These are phyloP conservation scores for Brotula barbata DNA, from an alignment of 2,797 vertebrate species.

Conservation along the genomic window DNA sequence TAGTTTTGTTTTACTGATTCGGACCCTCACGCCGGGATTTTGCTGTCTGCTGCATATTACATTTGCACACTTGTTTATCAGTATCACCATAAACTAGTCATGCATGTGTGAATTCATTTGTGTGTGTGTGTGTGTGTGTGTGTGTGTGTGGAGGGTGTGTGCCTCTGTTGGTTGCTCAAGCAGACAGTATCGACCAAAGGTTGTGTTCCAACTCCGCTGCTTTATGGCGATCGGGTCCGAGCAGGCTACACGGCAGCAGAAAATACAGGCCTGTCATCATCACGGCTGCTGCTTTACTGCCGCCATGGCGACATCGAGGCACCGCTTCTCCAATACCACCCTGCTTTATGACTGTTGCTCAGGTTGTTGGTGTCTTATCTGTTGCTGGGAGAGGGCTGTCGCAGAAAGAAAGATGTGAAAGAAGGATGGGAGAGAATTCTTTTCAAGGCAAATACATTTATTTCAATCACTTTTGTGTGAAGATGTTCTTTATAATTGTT, in stretches of 20 bases:
- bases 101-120: conserved; percentile 16
- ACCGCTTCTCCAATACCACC: conserved; percentile 34
- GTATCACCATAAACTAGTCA: neutral
- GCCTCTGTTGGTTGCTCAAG: conserved; percentile 52
- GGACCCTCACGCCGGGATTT: neutral
- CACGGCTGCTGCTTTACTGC: conserved; percentile 60
- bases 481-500: too few relatives aligned
- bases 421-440: neutral
- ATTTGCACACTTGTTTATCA: neutral
- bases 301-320: conserved; percentile 64
- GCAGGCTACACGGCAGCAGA: conserved; percentile 15
- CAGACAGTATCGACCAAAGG: conserved; percentile 74
- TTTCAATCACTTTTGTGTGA: too few relatives aligned
- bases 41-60: conserved; percentile 2
- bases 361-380: conserved; percentile 58
- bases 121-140: conserved; percentile 26
- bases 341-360: conserved; percentile 64
- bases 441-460: too few relatives aligned
- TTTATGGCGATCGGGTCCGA: conserved; percentile 74
- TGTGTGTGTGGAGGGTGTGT: conserved; percentile 51
- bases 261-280: conserved; percentile 63
- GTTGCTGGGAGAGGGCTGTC: conserved; percentile 45
- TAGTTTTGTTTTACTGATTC: conserved; percentile 1
- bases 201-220: conserved; percentile 78
- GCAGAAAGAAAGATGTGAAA: conserved; percentile 3